Evolutionary conservation across 1,140 invertebrate species (phyloP), one percentile per base, ranked within the genome.

Genomic region (Orchestia grillus): DNA sequence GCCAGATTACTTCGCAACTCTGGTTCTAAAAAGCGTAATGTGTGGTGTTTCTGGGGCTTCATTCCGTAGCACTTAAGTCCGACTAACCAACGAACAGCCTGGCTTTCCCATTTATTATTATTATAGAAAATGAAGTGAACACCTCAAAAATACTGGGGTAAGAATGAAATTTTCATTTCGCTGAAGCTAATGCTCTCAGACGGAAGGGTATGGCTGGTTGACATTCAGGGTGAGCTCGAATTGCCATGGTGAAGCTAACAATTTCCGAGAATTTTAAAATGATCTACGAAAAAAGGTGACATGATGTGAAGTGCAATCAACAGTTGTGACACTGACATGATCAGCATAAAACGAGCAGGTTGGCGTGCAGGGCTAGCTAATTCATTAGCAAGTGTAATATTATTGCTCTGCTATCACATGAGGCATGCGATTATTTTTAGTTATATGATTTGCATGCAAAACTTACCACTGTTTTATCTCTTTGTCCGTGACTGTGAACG

Each of bases 401-500:
- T 28, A 15, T 53, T 77, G 15, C 62, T 23, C 62, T 23, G 62
- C 42, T 45, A 94, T 95, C 43, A 96, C 47, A 95, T 47, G 98
- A 98, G 98, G 28, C 62, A 77, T 77, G 62, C 62, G 15, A 8
- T 77, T 77, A 77, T 23, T 77, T 36, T 28, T 23, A 36, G 1
- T 15, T 23, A 77, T 4, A 90, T 42, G 88, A 90, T 16, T 1
- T 42, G 41, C 88, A 57, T 95, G 41, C 77, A 62, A 62, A 23
- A 95, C 95, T 95, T 97, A 98, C 98, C 98, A 99, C 97, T 98
- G 98, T 97, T 98, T 98, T 97, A 99, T 98, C 97, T 99, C 98
- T 97, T 98, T 98, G 97, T 99, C 98, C 96, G 98, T 98, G 97
- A 99, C 98, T 98, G 98, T 96, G 98, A 98, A 97, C 98, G 97